Evolutionary conservation across 2,888 invertebrate genomes (phyloP).

Genomic region (Eledone cirrhosa): DNA sequence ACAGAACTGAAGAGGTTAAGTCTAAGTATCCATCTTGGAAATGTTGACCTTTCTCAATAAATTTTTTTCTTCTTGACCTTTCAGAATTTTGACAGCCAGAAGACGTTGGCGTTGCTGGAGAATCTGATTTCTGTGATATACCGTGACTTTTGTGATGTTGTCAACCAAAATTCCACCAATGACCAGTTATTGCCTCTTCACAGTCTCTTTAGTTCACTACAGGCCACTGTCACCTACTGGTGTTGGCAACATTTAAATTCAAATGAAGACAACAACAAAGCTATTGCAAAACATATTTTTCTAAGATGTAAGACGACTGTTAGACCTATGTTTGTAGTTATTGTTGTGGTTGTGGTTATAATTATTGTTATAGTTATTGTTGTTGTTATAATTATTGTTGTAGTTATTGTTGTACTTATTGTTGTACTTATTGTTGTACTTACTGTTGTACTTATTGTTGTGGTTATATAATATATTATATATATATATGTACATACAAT

Average conservation of each 20-base stretch:
- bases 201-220: slow-evolving; percentile 62
- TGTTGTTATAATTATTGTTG: no score
- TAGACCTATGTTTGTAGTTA: not conserved
- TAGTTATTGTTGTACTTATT: no score
- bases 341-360: not conserved
- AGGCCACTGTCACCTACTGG: slow-evolving; percentile 62
- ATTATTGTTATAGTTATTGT: no score
- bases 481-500: no score
- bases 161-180: slow-evolving; percentile 42
- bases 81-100: slow-evolving; percentile 54
- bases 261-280: slow-evolving; percentile 37
- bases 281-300: slow-evolving; percentile 34
- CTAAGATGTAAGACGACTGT: slow-evolving; percentile 36
- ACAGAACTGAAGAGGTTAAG: no score
- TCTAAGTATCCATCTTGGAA: no score
- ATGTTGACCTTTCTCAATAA: not conserved
- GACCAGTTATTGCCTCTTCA: slow-evolving; percentile 60
- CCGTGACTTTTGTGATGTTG: slow-evolving; percentile 54
- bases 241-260: slow-evolving; percentile 56
- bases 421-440: no score
- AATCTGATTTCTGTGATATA: slow-evolving; percentile 62
- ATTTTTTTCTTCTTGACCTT: slow-evolving; percentile 26
- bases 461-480: no score
- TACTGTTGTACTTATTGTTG: no score
- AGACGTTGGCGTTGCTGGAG: slow-evolving; percentile 62